Evolutionary conservation across 2,888 invertebrate genomes (phyloP), one percentile per base, ranked within the genome.

Genomic region (Cheilosia scutellata): DNA sequence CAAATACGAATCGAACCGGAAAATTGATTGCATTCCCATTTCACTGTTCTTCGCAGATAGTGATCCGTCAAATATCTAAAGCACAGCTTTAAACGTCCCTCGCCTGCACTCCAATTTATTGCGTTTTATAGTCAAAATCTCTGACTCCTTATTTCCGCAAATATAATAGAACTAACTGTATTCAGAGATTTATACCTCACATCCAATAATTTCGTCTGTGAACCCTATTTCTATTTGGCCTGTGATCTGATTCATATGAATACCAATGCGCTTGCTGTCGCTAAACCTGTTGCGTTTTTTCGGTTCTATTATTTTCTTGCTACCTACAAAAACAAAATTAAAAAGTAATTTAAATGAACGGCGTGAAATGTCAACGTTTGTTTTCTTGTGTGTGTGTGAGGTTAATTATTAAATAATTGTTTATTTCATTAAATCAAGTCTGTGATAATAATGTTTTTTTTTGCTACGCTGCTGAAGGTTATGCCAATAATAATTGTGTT

Each of bases 271-370:
- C 55, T 80, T 58, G 71, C 66, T 76, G 72, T 51, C 86, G 82
- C 82, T 77, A 86, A 86, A 86, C 86, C 86, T 86, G 86, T 86
- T 86, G 86, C 86, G 37, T 77, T 72, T 68, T 74, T 70, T 75
- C 70, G 20, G 3, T 68, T 71, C 16, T 57, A 44, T 37, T 9
- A 33, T 37, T 58, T 58, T 58, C n/a, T 40, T 58, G 2, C 9
- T 57, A n/a, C 33, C n/a, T 7, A 6, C 5, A 33, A n/a, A 20
- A 31, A 9, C 13, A 4, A 58, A 58, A 40, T 11, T 20, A 3
- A 11, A 37, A 25, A 13, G 11, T 16, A 33, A 20, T 40, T 37
- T 20, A 25, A 33, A 25, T 9, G 11, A 20, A 47, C 47, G 2
- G 7, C 47, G 47, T 47, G 6, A 47, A 16, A 47, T 55, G 55